Evolutionary conservation across 2,797 vertebrate genomes (phyloP), one percentile per base, ranked within the genome.

Genomic region (Rhadinocentrus ornatus): DNA sequence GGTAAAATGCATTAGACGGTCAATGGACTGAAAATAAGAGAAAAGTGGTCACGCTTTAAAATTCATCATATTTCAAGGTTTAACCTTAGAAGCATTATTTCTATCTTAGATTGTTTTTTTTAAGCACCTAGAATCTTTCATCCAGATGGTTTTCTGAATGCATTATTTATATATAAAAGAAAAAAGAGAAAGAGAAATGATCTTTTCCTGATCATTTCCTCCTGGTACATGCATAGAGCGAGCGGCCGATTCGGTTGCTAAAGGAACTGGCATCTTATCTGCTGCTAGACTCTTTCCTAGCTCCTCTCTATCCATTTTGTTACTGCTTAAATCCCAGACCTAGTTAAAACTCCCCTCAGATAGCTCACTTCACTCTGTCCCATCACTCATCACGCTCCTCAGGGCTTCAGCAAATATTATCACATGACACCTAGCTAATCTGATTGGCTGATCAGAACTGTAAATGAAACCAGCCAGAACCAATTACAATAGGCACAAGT

Each of bases 391-490:
- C 77, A 11, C 56, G 41, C 62, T 86, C 87, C 86, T 82, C 76
- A 0, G 81, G 84, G 85, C 80, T 69, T 68, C 24, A 0, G 75
- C 78, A 79, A 80, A 85, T 66, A 66, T 83, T 81, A 86, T 91
- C 90, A 73, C 82, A 88, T 86, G 79, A 84, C 83, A 69, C 62
- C n/a, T 26, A 3, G 71, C 85, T 91, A 90, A 92, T 93, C 90
- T 92, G 88, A 93, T 90, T 89, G 91, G 88, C 90, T 85, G 87
- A 91, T 93, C 86, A 84, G 72, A 84, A 86, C 75, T 88, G 90
- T 91, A 91, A 91, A 91, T 91, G 89, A 91, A 93, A 84, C 88
- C 88, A 78, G 82, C 84, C 91, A 79, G 66, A 83, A 80, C 81
- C 87, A 91, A 91, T 92, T 93, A 89, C 89, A 91, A 88, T 66